A percentile compares a stretch with the other conserved stretches of the same genome.
Evolutionary conservation across 2,888 invertebrate species (phyloP).

Genomic region (Euzetes globulus): DNA sequence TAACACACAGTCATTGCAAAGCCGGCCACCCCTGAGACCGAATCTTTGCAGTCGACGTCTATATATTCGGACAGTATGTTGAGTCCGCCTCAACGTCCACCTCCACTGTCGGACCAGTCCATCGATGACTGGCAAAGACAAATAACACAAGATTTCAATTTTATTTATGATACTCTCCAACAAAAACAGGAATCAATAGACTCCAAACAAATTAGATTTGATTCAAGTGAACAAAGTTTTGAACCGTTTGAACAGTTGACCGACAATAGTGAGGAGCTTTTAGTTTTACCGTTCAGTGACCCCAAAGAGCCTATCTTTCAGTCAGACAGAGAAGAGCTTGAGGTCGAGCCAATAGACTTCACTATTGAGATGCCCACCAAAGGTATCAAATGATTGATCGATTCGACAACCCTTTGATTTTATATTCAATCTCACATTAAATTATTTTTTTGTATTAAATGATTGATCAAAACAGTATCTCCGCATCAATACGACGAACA

Average conservation of each 20-base stretch:
- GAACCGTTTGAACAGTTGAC: background rate
- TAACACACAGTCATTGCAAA: background rate
- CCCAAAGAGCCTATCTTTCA: background rate
- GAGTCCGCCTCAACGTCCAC: conserved; percentile 43
- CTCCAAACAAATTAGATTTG: background rate
- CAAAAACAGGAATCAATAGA: background rate
- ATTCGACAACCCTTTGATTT: background rate
- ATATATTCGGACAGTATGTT: background rate
- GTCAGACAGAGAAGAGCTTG: background rate
- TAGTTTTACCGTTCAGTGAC: conserved; percentile 1
- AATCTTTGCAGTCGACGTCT: conserved; percentile 34
- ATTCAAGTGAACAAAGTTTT: background rate
- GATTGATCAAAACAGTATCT: conserved; percentile 57
- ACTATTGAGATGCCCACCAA: background rate
- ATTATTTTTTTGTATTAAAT: background rate
- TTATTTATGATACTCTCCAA: conserved; percentile 34
- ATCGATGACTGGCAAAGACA: conserved; percentile 36
- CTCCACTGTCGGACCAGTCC: conserved; percentile 18
- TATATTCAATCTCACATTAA: background rate
- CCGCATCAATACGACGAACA: conserved; percentile 81
- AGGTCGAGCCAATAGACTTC: background rate
- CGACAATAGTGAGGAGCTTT: background rate
- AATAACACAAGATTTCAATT: conserved; percentile 34
- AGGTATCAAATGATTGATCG: conserved; percentile 22
- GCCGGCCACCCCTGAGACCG: conserved; percentile 48